These are phyloP conservation scores for Pangasius mekongensis DNA, from an alignment of 2,797 vertebrate genomes.

Conservation along the genomic window DNA sequence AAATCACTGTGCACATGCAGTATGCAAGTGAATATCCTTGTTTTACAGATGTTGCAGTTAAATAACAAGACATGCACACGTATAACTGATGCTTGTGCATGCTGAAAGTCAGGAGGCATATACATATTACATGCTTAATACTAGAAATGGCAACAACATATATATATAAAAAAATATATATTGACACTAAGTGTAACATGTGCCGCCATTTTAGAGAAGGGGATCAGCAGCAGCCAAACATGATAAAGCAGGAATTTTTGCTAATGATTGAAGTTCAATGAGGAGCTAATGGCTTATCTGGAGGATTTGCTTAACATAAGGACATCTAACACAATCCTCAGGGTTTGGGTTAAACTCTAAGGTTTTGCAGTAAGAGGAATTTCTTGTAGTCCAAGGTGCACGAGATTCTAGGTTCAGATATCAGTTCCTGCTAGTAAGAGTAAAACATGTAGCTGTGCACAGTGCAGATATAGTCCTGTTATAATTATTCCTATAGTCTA, in stretches of 20 bases:
- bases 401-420: not conserved
- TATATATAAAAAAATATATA: too few relatives aligned
- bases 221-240: not conserved
- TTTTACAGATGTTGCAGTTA: not conserved
- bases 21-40: not conserved
- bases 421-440: not conserved
- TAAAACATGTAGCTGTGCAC: not conserved
- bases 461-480: not conserved
- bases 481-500: not conserved
- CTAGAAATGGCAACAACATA: not conserved
- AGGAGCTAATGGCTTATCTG: not conserved
- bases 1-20: not conserved
- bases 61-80: not conserved
- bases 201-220: not conserved
- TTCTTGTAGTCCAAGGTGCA: not conserved
- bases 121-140: too few relatives aligned
- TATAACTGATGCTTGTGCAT: not conserved
- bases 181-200: not conserved
- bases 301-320: not conserved
- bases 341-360: not conserved
- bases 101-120: not conserved
- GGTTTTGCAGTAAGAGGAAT: not conserved
- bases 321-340: not conserved
- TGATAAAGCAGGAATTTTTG: not conserved
- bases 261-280: not conserved